phyloP scores from a whole-genome alignment of 2,888 invertebrate species.

The Flabesymbios commensalis region DNA sequence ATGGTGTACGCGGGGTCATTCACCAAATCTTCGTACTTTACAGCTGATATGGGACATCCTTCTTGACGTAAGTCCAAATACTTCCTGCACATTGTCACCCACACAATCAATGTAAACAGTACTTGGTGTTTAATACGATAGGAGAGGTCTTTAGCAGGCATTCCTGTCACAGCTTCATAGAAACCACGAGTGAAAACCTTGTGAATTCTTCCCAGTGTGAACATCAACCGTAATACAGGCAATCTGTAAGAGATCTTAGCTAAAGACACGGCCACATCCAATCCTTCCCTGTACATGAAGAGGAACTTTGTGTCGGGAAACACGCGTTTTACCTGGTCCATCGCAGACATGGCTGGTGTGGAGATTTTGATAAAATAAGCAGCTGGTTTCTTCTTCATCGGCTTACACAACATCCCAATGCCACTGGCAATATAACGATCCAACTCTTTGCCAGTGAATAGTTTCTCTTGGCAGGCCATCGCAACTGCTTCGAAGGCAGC shows the following conservation, averaged over 20 bases:
- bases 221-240: slow-evolving; percentile 5
- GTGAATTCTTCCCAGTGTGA: no score
- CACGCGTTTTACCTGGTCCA: slow-evolving; percentile 4
- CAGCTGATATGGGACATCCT: slow-evolving; percentile 16
- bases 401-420: slow-evolving; percentile 25
- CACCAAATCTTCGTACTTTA: slow-evolving; percentile 10
- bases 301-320: slow-evolving; percentile 16
- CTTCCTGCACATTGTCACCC: no score
- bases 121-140: no score
- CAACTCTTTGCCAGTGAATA: no score
- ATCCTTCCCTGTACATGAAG: slow-evolving; percentile 23
- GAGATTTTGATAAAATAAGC: slow-evolving; percentile 18
- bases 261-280: slow-evolving; percentile 20
- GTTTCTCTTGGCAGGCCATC: no score
- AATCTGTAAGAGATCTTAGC: slow-evolving; percentile 8
- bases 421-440: no score
- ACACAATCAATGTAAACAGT: no score
- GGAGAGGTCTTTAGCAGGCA: no score
- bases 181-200: no score
- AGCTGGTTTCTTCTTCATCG: not conserved
- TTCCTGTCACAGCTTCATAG: no score
- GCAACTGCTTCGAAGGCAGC: no score
- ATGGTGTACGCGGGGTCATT: not conserved
- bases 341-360: slow-evolving; percentile 8
- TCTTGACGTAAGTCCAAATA: no score